These are phyloP conservation scores for Coptodon bakossiorum DNA, from an alignment of 2,113 vertebrate species.

Conservation along the genomic window DNA sequence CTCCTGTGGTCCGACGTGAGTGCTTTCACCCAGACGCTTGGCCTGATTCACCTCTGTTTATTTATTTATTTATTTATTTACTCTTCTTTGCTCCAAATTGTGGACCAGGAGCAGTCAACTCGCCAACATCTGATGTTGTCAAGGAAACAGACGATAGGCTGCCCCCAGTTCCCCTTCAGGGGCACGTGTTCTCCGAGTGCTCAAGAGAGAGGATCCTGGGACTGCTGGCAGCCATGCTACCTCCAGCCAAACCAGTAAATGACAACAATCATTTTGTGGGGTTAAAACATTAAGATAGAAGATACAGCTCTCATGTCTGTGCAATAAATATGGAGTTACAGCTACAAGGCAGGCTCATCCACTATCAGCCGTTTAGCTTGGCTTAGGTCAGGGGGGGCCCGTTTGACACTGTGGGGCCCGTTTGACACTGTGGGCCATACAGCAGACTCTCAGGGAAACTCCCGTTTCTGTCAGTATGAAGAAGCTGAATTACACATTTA, in stretches of 20 bases:
- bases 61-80: not conserved
- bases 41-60: not conserved
- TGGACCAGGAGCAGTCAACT: constrained; percentile 49
- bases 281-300: not conserved
- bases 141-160: constrained; percentile 71
- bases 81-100: constrained; percentile 32
- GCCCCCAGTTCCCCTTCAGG: constrained; percentile 76
- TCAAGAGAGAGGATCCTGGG: constrained; percentile 96
- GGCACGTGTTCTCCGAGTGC: constrained; percentile 93
- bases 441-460: not conserved
- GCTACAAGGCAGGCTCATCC: rapidly evolving
- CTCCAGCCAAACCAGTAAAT: constrained; percentile 82
- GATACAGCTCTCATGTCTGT: not conserved
- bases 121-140: constrained; percentile 32
- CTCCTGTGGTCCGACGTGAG: constrained; percentile 63
- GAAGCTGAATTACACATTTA: not conserved
- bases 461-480: not conserved
- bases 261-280: not conserved
- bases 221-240: constrained; percentile 91
- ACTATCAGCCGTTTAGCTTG: not conserved
- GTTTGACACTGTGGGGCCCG: too few species aligned
- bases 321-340: not conserved
- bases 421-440: not conserved
- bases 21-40: rapidly evolving
- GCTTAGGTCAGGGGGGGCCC: not conserved